Evolutionary conservation across 2,797 vertebrate species (phyloP), one percentile per base, ranked within the genome.

Genomic region (Semotilus atromaculatus): DNA sequence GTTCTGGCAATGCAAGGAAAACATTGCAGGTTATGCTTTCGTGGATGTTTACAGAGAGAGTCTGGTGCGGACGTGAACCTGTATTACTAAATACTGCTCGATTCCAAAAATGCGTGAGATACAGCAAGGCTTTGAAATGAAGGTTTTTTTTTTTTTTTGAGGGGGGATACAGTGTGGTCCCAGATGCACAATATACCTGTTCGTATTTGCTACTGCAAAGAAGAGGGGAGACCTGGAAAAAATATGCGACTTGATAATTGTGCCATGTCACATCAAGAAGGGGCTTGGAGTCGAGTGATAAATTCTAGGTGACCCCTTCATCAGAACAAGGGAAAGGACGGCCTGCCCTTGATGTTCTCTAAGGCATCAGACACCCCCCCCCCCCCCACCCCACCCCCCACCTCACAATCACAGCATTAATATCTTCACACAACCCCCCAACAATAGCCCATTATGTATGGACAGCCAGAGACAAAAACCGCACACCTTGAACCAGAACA

Each of bases 371-470:
- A 92, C 91, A 93, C 72, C 75, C 60, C 58, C 34, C 83, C 71
- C 34, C 76, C 23, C 60, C 58, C 34, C 83, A 75, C 34, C 76
- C 23, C 60, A 38, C 71, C 45, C n/a, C n/a, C n/a, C n/a, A n/a
- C n/a, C 68, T 58, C 43, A 36, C 53, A 71, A 40, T 71, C 92
- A 92, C 86, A 86, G 91, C 93, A 95, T 95, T 95, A 95, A 95
- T 95, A 95, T 94, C 93, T 90, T 89, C 88, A 88, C 91, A 90
- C 91, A 94, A 91, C 94, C 91, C 6, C 93, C 89, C 93, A 94
- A 95, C 93, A 94, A 95, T 94, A 94, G 86, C 87, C 94, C 91
- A 93, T 95, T 95, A 95, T 93, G 90, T 93, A 94, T 94, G 93
- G 91, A 94, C 91, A 51, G 64, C 21, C n/a, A 92, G 90, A 92